Base-by-base conservation (phyloP, 2,797 vertebrate genomes). In the Champsocephalus gunnari region DNA sequence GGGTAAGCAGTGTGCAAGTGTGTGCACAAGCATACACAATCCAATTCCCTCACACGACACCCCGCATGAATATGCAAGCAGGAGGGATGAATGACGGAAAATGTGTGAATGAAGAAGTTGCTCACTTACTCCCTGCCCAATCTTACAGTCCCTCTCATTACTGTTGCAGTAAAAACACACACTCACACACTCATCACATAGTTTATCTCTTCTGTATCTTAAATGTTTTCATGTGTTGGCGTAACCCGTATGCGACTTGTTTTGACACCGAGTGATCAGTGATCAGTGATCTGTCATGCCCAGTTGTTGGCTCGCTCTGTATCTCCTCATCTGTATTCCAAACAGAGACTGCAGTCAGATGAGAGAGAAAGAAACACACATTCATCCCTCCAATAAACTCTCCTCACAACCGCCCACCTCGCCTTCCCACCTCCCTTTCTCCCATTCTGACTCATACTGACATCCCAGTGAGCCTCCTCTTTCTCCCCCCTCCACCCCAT, bases 371-470 rank as follows among this genome's bases (percentile, higher is more conserved):
- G 77, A 66, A 74, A 76, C 67, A 84, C 71, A 73, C 71, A 55
- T 56, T 77, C 79, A 77, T 89, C 82, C 84, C 83, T 88, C 84
- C 83, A 77, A 76, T 88, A 77, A 82, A 66, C 66, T 84, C 79
- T 68, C 79, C 73, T 90, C 81, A 74, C 88, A 81, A 64, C 86
- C 88, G 80, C 92, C 91, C 84, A 88, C 88, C 88, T 83, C 84
- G 70, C 88, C 84, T 88, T 81, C 83, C 88, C 90, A 91, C 91
- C 89, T 89, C 91, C 87, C 89, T 80, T 80, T 84, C 86, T 90
- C 88, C 90, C 85, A 72, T 88, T 94, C 90, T 95, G 93, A 95
- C 93, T 95, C 93, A 95, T 93, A 90, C 93, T 91, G 91, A 93
- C 92, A 92, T 92, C 93, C 92, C 93, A 92, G 89, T 77, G 92